phyloP scores from a whole-genome alignment of 2,888 invertebrate genomes.

The Tipula helvola region DNA sequence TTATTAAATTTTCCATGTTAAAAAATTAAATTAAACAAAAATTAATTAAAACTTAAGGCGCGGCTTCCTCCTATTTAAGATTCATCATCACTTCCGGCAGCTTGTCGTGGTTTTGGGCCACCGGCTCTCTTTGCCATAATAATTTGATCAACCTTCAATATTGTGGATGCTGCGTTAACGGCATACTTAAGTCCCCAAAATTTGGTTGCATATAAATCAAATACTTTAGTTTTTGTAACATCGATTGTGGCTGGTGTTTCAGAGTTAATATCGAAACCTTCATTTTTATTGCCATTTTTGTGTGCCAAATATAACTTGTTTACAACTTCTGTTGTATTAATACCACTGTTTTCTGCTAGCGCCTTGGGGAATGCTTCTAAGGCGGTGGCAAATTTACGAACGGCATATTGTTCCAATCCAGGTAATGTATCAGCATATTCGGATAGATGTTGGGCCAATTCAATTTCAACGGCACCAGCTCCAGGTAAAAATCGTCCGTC shows the following conservation, averaged over 20 bases:
- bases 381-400: constrained; percentile 82
- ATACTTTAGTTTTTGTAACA: constrained; percentile 60
- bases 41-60: not conserved
- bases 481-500: constrained; percentile 77
- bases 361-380: constrained; percentile 85
- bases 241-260: constrained; percentile 60
- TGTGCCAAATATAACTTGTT: constrained; percentile 90
- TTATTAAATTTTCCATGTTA: not conserved
- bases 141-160: constrained; percentile 91
- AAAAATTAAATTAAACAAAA: not conserved
- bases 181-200: constrained; percentile 94
- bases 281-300: constrained; percentile 64
- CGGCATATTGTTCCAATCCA: constrained; percentile 94
- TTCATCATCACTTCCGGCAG: constrained; percentile 60
- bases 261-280: constrained; percentile 81
- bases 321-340: constrained; percentile 73
- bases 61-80: constrained; percentile 33
- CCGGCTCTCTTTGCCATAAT: constrained; percentile 97
- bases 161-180: constrained; percentile 81
- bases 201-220: constrained; percentile 76
- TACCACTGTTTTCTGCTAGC: constrained; percentile 88
- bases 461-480: constrained; percentile 91
- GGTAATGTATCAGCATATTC: constrained; percentile 84
- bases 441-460: constrained; percentile 75
- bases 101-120: constrained; percentile 73